A percentile compares a stretch with the other conserved stretches of the same genome.
These are phyloP conservation scores for Diglossa cyanea DNA, from an alignment of 2,797 vertebrate species.

Conservation along the genomic window DNA sequence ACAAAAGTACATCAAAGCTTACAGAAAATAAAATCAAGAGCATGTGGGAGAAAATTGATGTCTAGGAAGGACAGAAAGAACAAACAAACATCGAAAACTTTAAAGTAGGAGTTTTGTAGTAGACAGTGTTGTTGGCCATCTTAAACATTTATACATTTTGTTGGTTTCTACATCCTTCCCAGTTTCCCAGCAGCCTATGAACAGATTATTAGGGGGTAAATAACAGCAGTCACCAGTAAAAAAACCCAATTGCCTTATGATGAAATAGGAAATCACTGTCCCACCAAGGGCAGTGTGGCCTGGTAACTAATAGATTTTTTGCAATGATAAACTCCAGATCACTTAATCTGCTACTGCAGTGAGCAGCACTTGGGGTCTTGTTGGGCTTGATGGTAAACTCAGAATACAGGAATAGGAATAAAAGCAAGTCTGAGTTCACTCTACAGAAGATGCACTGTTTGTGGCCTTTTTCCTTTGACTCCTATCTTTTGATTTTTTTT, in stretches of 20 bases:
- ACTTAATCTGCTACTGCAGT: neutral
- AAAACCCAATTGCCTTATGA: neutral
- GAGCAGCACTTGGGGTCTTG: neutral
- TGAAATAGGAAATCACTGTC: neutral
- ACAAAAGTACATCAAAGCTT: constrained; percentile 63
- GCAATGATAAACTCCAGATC: neutral
- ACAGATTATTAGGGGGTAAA: neutral
- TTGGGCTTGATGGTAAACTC: neutral
- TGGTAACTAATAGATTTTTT: neutral
- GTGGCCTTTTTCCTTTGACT: neutral
- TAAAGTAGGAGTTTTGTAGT: neutral
- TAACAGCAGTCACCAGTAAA: neutral
- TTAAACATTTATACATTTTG: neutral
- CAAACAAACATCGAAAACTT: constrained; percentile 60
- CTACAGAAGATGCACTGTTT: neutral
- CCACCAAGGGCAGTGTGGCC: neutral
- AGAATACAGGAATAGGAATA: neutral
- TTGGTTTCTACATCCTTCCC: neutral
- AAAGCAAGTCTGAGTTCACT: neutral
- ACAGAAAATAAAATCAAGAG: constrained; percentile 63
- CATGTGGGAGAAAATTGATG: constrained; percentile 65
- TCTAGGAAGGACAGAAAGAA: constrained; percentile 51
- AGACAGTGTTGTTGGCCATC: neutral
- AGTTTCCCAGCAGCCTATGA: neutral
- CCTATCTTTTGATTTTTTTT: neutral